phyloP scores from a whole-genome alignment of 2,888 invertebrate species.

The Troglohyphantes excavatus region DNA sequence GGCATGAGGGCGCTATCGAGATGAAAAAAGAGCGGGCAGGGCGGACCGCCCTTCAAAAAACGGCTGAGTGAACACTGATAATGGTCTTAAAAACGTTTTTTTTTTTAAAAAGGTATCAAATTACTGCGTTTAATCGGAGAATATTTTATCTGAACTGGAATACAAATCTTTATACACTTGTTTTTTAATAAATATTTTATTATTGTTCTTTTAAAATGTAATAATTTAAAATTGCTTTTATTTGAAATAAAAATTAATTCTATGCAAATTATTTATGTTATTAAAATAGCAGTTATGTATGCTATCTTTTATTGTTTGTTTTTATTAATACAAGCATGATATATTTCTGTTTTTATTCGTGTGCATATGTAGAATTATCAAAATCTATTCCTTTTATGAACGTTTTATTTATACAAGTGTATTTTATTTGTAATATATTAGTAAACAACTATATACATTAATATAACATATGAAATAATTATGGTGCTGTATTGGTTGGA shows the following conservation, averaged over 20 bases:
- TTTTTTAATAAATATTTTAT: slow-evolving; percentile 32
- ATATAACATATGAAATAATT: neutral
- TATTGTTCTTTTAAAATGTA: slow-evolving; percentile 19
- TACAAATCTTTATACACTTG: slow-evolving; percentile 8
- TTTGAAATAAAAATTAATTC: slow-evolving; percentile 16
- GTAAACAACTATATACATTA: neutral
- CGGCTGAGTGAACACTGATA: too few species aligned
- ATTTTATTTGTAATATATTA: neutral
- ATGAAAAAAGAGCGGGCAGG: too few species aligned
- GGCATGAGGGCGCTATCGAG: too few species aligned
- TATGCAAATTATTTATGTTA: slow-evolving; percentile 30
- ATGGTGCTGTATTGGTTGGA: neutral
- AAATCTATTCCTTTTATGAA: slow-evolving; percentile 1
- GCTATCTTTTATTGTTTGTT: neutral
- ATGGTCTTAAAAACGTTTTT: too few species aligned
- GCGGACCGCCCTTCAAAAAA: too few species aligned
- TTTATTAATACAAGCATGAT: neutral
- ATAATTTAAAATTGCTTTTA: neutral
- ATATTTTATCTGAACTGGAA: too few species aligned
- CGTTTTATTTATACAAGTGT: neutral
- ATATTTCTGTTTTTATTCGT: neutral
- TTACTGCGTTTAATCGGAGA: too few species aligned
- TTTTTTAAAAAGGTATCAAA: too few species aligned
- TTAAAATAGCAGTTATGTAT: slow-evolving; percentile 8
- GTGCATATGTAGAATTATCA: neutral